A percentile compares a stretch with the other conserved stretches of the same genome.
Evolutionary conservation across 2,113 vertebrate genomes (phyloP).

Genomic region (Grammomys dolichurus): DNA sequence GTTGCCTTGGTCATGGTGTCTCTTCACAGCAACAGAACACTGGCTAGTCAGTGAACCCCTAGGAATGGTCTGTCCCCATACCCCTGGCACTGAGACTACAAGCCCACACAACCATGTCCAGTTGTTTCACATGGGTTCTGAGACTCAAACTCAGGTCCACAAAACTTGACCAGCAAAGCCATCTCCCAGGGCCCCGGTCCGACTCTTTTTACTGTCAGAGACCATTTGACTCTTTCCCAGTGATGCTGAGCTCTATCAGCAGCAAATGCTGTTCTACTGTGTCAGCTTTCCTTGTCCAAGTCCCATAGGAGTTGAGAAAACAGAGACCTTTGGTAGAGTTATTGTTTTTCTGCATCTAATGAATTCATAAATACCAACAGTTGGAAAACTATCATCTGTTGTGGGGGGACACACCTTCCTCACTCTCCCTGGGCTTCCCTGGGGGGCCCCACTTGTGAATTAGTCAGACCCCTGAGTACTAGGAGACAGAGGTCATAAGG

Average conservation of each 20-base stretch:
- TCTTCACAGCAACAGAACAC: neutral
- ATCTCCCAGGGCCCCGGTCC: neutral
- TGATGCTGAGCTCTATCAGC: neutral
- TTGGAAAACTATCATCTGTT: neutral
- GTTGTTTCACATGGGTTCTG: neutral
- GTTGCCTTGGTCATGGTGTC: neutral
- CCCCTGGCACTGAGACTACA: neutral
- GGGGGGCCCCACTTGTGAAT: neutral
- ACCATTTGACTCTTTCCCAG: neutral
- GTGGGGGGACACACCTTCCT: neutral
- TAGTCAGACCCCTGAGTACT: neutral
- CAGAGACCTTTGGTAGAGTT: neutral
- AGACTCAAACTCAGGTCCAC: neutral
- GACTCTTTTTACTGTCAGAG: neutral
- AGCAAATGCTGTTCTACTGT: neutral
- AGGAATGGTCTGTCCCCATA: neutral
- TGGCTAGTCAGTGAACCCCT: neutral
- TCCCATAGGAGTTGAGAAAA: neutral
- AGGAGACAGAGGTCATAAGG: neutral
- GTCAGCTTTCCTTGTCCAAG: neutral
- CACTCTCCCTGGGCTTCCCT: neutral
- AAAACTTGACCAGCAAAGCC: neutral
- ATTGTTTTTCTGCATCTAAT: conserved; percentile 36
- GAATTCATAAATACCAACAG: conserved; percentile 28
- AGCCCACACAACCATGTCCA: neutral